These are phyloP conservation scores for Apis dorsata DNA, from an alignment of 1,140 invertebrate species.

Conservation along the genomic window DNA sequence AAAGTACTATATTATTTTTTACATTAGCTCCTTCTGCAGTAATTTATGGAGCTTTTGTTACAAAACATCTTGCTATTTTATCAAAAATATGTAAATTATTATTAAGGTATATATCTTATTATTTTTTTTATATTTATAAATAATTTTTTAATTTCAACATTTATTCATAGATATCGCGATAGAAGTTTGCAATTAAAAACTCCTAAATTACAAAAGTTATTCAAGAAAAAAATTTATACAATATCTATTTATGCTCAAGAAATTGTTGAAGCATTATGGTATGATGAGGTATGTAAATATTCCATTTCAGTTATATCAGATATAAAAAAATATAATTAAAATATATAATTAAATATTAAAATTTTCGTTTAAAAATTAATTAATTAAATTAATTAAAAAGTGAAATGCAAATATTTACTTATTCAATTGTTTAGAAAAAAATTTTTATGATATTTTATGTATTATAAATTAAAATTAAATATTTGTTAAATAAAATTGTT, in stretches of 20 bases:
- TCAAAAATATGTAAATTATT: slow-evolving; percentile 72
- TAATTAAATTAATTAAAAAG: too few species aligned
- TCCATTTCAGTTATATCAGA: too few species aligned
- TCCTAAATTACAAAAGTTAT: slow-evolving; percentile 19
- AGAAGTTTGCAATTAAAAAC: slow-evolving; percentile 39
- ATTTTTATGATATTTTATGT: not conserved
- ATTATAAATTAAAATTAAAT: not conserved
- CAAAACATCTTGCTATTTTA: slow-evolving; percentile 63
- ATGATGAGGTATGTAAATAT: slow-evolving; percentile 54
- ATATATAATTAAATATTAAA: not conserved
- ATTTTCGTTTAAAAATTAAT: too few species aligned
- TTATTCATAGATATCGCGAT: slow-evolving; percentile 55
- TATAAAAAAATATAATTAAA: too few species aligned
- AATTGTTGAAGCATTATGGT: slow-evolving; percentile 65
- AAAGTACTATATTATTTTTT: slow-evolving; percentile 53
- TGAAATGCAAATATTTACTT: too few species aligned
- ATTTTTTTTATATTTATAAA: not conserved
- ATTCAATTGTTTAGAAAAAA: not conserved
- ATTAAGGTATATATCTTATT: slow-evolving; percentile 54
- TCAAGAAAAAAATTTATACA: slow-evolving; percentile 32
- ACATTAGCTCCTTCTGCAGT: slow-evolving; percentile 70
- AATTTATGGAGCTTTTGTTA: slow-evolving; percentile 72
- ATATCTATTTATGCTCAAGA: slow-evolving; percentile 62
- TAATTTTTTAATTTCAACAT: slow-evolving; percentile 14
- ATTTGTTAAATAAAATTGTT: not conserved